These are phyloP conservation scores for Autographa gamma DNA, from an alignment of 2,888 invertebrate genomes.

Conservation along the genomic window DNA sequence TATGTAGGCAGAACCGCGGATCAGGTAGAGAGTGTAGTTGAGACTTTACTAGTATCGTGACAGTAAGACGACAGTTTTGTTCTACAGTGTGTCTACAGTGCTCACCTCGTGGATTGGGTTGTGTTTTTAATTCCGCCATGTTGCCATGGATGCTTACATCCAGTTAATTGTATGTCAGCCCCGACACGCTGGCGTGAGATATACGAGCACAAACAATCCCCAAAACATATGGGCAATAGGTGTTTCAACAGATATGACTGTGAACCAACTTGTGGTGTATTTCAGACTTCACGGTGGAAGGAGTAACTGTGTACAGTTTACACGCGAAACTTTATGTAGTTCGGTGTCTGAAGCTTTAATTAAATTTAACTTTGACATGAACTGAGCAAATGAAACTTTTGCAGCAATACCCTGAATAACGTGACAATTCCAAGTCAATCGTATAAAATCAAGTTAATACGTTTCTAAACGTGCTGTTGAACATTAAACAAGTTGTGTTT, in stretches of 20 bases:
- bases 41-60: no score
- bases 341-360: no score
- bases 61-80: no score
- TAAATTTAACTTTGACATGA: not conserved
- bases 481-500: not conserved
- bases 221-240: not conserved
- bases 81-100: not conserved
- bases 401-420: not conserved
- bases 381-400: not conserved
- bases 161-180: conserved; percentile 35
- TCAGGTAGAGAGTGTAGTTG: no score
- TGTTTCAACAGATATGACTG: no score
- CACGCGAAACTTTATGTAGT: no score
- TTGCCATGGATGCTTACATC: conserved; percentile 25
- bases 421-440: not conserved
- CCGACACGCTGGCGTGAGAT: not conserved
- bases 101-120: not conserved
- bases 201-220: not conserved
- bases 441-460: not conserved
- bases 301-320: no score
- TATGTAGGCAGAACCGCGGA: no score
- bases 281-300: no score
- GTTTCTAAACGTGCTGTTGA: not conserved
- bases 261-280: no score
- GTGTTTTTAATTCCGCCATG: conserved; percentile 21